Evolutionary conservation across 30 jellyfish, hydroid and myxozoan species (phyloP).

Genomic region (Turritopsis rubra): DNA sequence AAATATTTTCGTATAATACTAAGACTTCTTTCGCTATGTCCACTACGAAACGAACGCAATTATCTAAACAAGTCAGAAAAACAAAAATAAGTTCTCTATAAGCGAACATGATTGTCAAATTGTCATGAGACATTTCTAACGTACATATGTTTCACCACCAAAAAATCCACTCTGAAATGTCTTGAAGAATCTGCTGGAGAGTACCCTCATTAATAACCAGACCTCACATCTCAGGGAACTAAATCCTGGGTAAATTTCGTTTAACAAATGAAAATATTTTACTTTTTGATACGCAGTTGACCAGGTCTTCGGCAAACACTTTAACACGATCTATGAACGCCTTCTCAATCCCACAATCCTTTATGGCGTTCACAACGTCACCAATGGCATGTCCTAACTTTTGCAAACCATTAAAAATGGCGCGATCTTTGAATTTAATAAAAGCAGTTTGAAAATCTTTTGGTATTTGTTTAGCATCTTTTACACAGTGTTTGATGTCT

Average conservation of each 20-base stretch:
- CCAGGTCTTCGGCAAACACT: constrained; percentile 61
- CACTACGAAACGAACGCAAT: constrained; percentile 69
- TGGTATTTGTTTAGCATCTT: constrained; percentile 63
- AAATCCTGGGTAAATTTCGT: too few relatives aligned
- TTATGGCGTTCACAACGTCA: constrained; percentile 29
- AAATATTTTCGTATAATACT: constrained; percentile 71
- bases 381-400: constrained; percentile 61
- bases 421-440: constrained; percentile 68
- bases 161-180: too few relatives aligned
- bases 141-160: too few relatives aligned
- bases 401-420: constrained; percentile 76
- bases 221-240: too few relatives aligned
- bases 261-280: background rate
- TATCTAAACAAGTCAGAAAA: too few relatives aligned
- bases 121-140: too few relatives aligned
- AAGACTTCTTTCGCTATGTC: constrained; percentile 67
- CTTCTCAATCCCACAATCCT: constrained; percentile 62
- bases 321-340: constrained; percentile 36
- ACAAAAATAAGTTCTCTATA: too few relatives aligned
- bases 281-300: constrained; percentile 58
- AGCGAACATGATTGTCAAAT: background rate
- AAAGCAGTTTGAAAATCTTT: constrained; percentile 56
- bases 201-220: too few relatives aligned
- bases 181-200: too few relatives aligned
- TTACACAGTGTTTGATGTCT: constrained; percentile 73